Evolutionary conservation across 2,888 invertebrate species (phyloP), one percentile per base, ranked within the genome.

Genomic region (Galerucella calmariensis): DNA sequence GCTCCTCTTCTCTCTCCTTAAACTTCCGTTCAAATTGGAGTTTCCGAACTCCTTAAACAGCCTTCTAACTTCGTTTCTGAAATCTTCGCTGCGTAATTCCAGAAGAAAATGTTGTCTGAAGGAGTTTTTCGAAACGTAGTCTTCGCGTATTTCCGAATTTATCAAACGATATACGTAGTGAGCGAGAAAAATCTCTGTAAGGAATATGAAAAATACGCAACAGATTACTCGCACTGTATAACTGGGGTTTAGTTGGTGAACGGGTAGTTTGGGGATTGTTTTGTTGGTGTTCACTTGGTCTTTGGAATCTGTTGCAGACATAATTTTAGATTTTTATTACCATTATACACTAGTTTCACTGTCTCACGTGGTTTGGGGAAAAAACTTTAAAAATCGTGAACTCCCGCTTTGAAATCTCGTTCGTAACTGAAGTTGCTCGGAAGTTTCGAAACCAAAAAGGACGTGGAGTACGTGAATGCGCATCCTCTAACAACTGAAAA

Each of bases 81-180:
- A 82, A 6, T 78, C 71, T 5, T 83, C 83, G 20, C 82, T 81
- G 41, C 84, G 79, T 11, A 86, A 71, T 75, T 86, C 85, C 59
- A 83, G 83, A 44, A 84, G 72, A 48, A 85, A 85, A 74, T 82
- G 81, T 66, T 82, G 84, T n/a, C 81, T 83, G 71, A 86, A 84
- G 12, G 86, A 83, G 8, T 77, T 75, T 77, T 85, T 86, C 12
- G 81, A 77, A 24, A 87, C 79, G 70, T 84, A 88, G 67, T 87
- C 86, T 9, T 83, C 84, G 56, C 84, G 83, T 20, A 87, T 83
- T 74, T 88, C 87, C 8, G 85, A 84, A 71, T 83, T 85, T 67
- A 87, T 87, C 67, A 87, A 73, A 67, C 82, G 80, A 78, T 87
- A 87, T 53, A 87, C 80, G 78, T 87, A 87, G 76, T 87, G 87